Conservation (phyloP, 2,797 vertebrate genomes). For the Eulemur rubriventer region DNA sequence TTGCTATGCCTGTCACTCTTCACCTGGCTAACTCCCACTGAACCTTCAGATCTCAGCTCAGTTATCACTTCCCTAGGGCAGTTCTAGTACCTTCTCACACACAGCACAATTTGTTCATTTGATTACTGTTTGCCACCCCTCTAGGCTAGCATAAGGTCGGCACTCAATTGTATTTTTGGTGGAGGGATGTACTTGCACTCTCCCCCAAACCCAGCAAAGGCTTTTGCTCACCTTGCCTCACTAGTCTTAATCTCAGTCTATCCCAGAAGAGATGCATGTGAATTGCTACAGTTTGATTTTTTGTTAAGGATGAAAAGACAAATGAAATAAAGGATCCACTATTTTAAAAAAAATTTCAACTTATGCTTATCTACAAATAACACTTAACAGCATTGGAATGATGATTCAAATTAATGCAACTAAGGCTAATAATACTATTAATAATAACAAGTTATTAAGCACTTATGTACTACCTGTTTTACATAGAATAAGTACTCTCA, state of each 20-base stretch:
- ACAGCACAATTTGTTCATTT: not conserved
- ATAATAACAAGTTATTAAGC: not conserved
- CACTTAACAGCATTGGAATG: not conserved
- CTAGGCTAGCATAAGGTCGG: not conserved
- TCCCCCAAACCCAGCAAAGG: not conserved
- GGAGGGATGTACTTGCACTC: not conserved
- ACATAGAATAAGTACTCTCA: not conserved
- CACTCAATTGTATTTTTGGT: not conserved
- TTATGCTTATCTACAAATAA: not conserved
- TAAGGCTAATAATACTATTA: not conserved
- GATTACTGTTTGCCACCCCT: not conserved
- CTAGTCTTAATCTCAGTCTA: not conserved
- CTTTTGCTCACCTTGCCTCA: not conserved
- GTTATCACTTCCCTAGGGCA: not conserved
- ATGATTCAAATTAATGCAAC: constrained; percentile 3
- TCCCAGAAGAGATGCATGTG: not conserved
- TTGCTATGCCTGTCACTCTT: not conserved
- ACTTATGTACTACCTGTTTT: not conserved
- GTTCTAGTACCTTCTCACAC: not conserved
- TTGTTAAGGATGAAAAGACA: not conserved
- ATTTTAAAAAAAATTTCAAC: not conserved
- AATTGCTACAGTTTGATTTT: not conserved
- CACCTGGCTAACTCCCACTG: not conserved
- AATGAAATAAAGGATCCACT: not conserved
- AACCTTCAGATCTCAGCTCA: not conserved